phyloP scores from a whole-genome alignment of 2,888 invertebrate genomes.

The Trichopoda pennipes region DNA sequence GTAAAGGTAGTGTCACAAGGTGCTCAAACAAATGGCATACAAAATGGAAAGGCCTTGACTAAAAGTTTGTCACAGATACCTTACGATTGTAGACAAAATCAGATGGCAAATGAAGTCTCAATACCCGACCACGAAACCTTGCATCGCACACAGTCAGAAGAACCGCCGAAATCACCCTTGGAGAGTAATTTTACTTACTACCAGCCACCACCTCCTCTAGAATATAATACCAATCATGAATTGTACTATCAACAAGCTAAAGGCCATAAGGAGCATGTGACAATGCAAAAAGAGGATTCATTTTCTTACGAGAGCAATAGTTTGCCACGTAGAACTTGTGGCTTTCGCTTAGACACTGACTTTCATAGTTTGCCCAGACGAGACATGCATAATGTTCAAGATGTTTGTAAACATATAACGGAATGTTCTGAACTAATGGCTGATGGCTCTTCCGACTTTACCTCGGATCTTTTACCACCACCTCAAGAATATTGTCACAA shows the following conservation, averaged over 20 bases:
- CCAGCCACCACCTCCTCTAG: constrained; percentile 78
- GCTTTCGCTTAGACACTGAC: constrained; percentile 78
- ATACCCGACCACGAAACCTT: constrained; percentile 86
- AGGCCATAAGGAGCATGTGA: constrained; percentile 2
- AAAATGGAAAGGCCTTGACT: constrained; percentile 88
- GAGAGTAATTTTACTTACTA: constrained; percentile 77
- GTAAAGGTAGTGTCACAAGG: constrained; percentile 95
- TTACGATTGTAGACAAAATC: constrained; percentile 75
- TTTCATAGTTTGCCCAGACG: constrained; percentile 79
- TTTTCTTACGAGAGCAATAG: constrained; percentile 80
- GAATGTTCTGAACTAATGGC: constrained; percentile 79
- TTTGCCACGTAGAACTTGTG: constrained; percentile 79
- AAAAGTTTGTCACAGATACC: constrained; percentile 92
- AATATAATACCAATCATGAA: constrained; percentile 68
- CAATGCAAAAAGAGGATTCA: constrained; percentile 62
- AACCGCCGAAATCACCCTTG: constrained; percentile 86
- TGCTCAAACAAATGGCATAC: constrained; percentile 92
- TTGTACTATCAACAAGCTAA: constrained; percentile 54
- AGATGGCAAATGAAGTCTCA: constrained; percentile 3
- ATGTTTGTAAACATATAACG: constrained; percentile 79
- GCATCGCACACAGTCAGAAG: constrained; percentile 92
- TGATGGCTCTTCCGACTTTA: constrained; percentile 74
- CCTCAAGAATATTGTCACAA: constrained; percentile 75
- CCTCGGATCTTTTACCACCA: constrained; percentile 74
- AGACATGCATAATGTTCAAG: constrained; percentile 77